Percentiles rank a stretch among this genome's conserved stretches.
Conservation (phyloP, 2,888 invertebrate genomes). For the Dichetophora obliterata region DNA sequence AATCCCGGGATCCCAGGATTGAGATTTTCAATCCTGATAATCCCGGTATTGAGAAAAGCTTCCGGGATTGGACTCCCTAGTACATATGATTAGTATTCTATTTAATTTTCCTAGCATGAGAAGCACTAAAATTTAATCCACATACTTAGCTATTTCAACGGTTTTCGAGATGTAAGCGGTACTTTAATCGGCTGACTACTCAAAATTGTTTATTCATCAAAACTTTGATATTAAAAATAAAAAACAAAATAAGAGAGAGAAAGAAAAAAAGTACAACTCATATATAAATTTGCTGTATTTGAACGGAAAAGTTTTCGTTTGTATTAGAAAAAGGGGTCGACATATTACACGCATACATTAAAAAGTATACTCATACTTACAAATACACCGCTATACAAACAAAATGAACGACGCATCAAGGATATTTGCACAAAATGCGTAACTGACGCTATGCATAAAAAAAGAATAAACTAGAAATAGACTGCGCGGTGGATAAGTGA, state of each 20-base stretch:
- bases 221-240: conserved; percentile 30
- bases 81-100: no score
- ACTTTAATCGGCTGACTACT: conserved; percentile 15
- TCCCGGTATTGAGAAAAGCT: no score
- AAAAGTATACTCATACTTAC: neutral
- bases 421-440: conserved; percentile 37
- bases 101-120: no score
- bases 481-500: neutral
- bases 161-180: neutral
- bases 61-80: no score
- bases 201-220: conserved; percentile 31
- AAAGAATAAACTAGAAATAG: neutral
- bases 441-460: conserved; percentile 2
- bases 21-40: no score
- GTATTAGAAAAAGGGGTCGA: conserved; percentile 36
- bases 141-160: neutral
- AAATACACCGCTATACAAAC: neutral
- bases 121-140: neutral
- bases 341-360: conserved; percentile 22
- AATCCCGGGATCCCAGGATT: no score
- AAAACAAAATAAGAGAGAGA: neutral
- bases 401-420: conserved; percentile 11
- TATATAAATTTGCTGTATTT: conserved; percentile 21
- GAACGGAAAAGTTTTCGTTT: conserved; percentile 25
- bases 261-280: neutral